Evolutionary conservation across 2,888 invertebrate genomes (phyloP).

Genomic region (Hesperia comma): DNA sequence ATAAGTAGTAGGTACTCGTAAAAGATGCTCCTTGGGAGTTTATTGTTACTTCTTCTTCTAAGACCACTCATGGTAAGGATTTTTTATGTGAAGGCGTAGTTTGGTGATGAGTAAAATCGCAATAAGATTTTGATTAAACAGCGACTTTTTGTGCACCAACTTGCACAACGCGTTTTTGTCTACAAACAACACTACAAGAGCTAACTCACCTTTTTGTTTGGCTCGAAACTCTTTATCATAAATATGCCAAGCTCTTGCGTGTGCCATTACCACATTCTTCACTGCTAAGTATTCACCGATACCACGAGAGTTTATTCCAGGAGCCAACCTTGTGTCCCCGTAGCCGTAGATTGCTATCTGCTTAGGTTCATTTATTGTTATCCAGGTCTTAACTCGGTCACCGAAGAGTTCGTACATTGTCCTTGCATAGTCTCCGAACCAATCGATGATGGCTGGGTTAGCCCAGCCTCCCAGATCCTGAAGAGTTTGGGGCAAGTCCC

Average conservation of each 20-base stretch:
- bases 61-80: too few species aligned
- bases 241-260: conserved; percentile 78
- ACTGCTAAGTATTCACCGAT: conserved; percentile 79
- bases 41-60: too few species aligned
- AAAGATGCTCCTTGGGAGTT: too few species aligned
- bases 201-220: conserved; percentile 54
- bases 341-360: conserved; percentile 73
- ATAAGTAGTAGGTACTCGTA: too few species aligned
- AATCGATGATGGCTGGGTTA: conserved; percentile 70
- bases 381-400: conserved; percentile 82
- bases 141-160: too few species aligned
- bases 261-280: conserved; percentile 82
- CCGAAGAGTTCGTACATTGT: conserved; percentile 73
- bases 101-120: too few species aligned
- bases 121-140: too few species aligned
- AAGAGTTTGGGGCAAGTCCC: conserved; percentile 82
- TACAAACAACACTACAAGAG: neutral
- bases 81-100: too few species aligned
- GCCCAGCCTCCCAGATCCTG: conserved; percentile 84
- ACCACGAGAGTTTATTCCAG: conserved; percentile 69
- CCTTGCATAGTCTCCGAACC: conserved; percentile 80
- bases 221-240: conserved; percentile 68
- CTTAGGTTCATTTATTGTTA: conserved; percentile 85
- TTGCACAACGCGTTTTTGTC: too few species aligned
- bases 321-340: conserved; percentile 62